These are phyloP conservation scores for Popillia japonica DNA, from an alignment of 1,140 invertebrate species.

Conservation along the genomic window DNA sequence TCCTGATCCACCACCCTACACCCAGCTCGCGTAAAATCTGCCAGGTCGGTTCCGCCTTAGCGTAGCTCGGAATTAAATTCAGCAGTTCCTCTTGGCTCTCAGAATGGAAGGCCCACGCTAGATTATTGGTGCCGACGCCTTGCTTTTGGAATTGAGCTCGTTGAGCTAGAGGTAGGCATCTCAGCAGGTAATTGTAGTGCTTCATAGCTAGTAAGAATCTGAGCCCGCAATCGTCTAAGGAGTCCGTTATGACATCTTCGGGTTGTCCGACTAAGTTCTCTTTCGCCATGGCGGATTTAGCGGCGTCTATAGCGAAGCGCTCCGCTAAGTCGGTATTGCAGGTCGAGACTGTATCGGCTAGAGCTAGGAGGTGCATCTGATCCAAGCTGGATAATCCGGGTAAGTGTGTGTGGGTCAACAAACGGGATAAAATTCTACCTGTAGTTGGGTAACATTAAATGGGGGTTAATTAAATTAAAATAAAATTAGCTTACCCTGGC, in stretches of 20 bases:
- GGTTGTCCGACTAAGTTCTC: conserved; percentile 73
- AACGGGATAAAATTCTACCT: conserved; percentile 80
- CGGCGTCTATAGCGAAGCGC: conserved; percentile 80
- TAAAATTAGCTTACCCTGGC: conserved; percentile 76
- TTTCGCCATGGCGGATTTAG: conserved; percentile 74
- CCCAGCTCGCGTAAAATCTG: conserved; percentile 90
- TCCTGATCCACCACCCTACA: conserved; percentile 96
- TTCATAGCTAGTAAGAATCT: conserved; percentile 97
- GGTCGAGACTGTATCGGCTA: conserved; percentile 97
- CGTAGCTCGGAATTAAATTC: conserved; percentile 87
- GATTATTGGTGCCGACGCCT: conserved; percentile 90
- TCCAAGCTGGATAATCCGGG: conserved; percentile 97
- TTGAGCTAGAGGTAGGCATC: conserved; percentile 89
- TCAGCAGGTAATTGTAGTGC: conserved; percentile 94
- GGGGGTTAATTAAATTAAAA: too few species aligned
- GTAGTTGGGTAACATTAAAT: too few species aligned
- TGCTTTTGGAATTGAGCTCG: conserved; percentile 85
- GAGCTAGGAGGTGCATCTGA: conserved; percentile 97
- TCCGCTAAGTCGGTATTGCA: conserved; percentile 89
- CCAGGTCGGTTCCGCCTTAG: conserved; percentile 88
- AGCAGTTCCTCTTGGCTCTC: conserved; percentile 97
- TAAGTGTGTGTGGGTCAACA: conserved; percentile 95
- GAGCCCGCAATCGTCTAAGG: conserved; percentile 96
- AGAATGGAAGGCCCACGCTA: conserved; percentile 99
- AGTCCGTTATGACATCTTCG: conserved; percentile 75